Evolutionary conservation across 2,113 vertebrate species (phyloP).

Genomic region (Urocolius indicus): DNA sequence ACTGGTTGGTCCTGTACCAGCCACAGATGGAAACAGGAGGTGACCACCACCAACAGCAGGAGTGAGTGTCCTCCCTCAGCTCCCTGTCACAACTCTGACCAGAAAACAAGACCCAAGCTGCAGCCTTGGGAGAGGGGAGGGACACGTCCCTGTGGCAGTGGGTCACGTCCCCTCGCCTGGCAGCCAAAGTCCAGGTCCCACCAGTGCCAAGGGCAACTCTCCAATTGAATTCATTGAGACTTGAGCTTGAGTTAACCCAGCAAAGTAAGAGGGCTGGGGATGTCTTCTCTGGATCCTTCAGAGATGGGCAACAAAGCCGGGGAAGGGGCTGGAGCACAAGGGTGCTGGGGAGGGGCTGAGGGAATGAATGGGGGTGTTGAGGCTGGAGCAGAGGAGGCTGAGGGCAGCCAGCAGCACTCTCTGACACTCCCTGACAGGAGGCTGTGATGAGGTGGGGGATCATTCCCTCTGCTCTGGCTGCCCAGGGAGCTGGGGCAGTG

Average conservation of each 20-base stretch:
- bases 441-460: too few relatives aligned
- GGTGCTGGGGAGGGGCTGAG: too few relatives aligned
- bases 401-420: too few relatives aligned
- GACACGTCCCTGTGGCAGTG: fast-evolving
- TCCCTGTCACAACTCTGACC: not conserved
- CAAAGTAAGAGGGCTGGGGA: not conserved
- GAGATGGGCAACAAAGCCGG: too few relatives aligned
- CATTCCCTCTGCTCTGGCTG: too few relatives aligned
- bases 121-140: not conserved
- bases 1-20: constrained; percentile 14
- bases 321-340: too few relatives aligned
- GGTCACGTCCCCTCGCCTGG: too few relatives aligned
- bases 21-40: not conserved
- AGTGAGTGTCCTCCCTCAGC: not conserved
- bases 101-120: not conserved
- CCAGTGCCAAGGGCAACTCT: not conserved
- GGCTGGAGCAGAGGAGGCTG: too few relatives aligned
- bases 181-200: not conserved
- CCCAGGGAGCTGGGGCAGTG: too few relatives aligned
- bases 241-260: not conserved
- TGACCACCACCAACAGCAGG: not conserved
- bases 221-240: not conserved
- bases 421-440: too few relatives aligned
- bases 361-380: too few relatives aligned
- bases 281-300: not conserved